Evolutionary conservation across 2,888 invertebrate genomes (phyloP).

Genomic region (Apamea anceps): DNA sequence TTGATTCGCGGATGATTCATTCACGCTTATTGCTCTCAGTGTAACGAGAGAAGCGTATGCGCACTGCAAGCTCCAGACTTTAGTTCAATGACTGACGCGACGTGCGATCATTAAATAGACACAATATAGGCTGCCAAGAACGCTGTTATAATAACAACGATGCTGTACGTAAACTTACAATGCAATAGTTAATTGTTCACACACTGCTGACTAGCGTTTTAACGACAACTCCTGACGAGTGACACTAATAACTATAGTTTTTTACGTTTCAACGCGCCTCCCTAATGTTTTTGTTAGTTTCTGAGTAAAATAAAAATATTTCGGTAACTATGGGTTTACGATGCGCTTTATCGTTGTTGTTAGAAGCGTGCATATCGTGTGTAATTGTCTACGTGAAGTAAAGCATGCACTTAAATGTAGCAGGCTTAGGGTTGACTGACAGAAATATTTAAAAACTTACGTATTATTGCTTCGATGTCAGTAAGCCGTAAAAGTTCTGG

Average conservation of each 20-base stretch:
- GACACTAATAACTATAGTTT: constrained; percentile 51
- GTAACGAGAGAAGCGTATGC: constrained; percentile 56
- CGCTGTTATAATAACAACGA: constrained; percentile 66
- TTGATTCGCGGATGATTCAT: constrained; percentile 63
- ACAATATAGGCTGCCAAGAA: constrained; percentile 69
- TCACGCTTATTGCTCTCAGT: constrained; percentile 53
- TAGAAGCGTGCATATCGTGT: constrained; percentile 41
- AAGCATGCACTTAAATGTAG: constrained; percentile 45
- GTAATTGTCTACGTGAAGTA: constrained; percentile 59
- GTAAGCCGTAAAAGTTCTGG: constrained; percentile 3
- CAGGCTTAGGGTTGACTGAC: constrained; percentile 48
- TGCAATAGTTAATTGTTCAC: constrained; percentile 59
- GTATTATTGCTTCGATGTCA: constrained; percentile 16
- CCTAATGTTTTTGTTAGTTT: constrained; percentile 31
- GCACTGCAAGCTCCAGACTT: constrained; percentile 62
- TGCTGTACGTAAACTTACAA: constrained; percentile 38
- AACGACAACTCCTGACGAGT: constrained; percentile 56
- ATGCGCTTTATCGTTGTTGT: constrained; percentile 43
- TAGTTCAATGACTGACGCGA: constrained; percentile 69
- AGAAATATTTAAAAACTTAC: neutral
- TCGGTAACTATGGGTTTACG: constrained; percentile 43
- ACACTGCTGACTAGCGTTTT: constrained; percentile 56
- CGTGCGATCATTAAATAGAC: constrained; percentile 67
- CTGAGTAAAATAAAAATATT: constrained; percentile 33
- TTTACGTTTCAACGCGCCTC: constrained; percentile 31